phyloP scores from a whole-genome alignment of 2,113 vertebrate genomes.

The Pygoscelis antarcticus region DNA sequence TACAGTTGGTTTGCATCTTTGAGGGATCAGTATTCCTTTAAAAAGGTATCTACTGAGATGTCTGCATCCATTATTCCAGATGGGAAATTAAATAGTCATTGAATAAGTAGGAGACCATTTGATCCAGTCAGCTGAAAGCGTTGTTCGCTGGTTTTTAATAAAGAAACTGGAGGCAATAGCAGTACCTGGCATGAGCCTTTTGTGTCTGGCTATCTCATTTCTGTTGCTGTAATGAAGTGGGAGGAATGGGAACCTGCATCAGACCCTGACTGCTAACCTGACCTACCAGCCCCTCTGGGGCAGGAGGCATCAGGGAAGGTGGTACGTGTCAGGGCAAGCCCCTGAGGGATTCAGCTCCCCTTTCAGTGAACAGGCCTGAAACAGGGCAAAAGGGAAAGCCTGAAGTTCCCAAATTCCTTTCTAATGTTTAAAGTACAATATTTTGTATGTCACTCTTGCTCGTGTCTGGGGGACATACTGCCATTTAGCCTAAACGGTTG shows the following conservation, averaged over 20 bases:
- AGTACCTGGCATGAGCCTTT: background rate
- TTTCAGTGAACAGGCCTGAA: background rate
- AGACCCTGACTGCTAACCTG: background rate
- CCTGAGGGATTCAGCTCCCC: background rate
- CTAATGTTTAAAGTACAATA: background rate
- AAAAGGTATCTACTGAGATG: background rate
- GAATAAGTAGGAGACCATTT: background rate
- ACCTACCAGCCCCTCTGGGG: too few relatives aligned
- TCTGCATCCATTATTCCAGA: background rate
- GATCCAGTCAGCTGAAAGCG: background rate
- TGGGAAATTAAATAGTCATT: background rate
- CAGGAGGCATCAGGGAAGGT: background rate
- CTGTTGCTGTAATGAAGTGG: background rate
- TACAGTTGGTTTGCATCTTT: background rate
- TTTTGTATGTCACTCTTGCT: background rate
- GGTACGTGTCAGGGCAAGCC: background rate
- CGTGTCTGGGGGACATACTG: background rate
- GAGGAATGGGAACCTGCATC: background rate
- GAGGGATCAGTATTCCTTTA: background rate
- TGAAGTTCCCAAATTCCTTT: background rate
- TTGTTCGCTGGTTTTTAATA: background rate
- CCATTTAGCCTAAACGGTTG: background rate
- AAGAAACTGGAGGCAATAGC: background rate
- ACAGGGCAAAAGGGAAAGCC: background rate
- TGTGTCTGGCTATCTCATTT: background rate